These are phyloP conservation scores for Zhuqinia jingwanae DNA, from an alignment of 2,888 invertebrate genomes.

Conservation along the genomic window DNA sequence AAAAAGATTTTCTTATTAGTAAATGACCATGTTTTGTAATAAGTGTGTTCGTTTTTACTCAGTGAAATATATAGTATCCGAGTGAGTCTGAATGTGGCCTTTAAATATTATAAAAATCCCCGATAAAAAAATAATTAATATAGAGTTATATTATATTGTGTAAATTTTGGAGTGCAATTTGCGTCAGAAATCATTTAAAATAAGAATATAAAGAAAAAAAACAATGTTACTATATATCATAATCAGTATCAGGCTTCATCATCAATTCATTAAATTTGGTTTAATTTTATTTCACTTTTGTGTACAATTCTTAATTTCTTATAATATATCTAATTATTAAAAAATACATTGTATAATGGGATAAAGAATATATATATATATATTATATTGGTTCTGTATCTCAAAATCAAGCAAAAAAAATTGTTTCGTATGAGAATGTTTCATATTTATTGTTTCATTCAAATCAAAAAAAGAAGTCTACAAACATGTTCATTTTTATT, in stretches of 20 bases:
- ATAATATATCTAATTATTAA: too few species aligned
- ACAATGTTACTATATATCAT: too few species aligned
- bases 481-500: slow-evolving; percentile 21
- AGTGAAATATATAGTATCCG: slow-evolving; percentile 71
- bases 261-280: too few species aligned
- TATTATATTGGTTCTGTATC: background rate
- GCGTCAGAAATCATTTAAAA: slow-evolving; percentile 19
- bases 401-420: background rate
- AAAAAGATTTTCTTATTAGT: slow-evolving; percentile 40
- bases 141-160: slow-evolving; percentile 1
- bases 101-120: slow-evolving; percentile 29
- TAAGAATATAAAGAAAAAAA: background rate
- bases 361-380: too few species aligned
- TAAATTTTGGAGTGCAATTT: slow-evolving; percentile 11
- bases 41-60: slow-evolving; percentile 73
- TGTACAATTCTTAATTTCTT: too few species aligned
- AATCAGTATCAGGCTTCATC: too few species aligned
- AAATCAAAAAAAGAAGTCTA: background rate
- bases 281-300: too few species aligned
- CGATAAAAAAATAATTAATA: background rate
- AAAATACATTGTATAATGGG: too few species aligned
- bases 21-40: slow-evolving; percentile 57
- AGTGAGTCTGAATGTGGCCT: slow-evolving; percentile 74
- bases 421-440: background rate
- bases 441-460: background rate